Evolutionary conservation across 2,113 vertebrate genomes (phyloP).

Genomic region (Monarcha castaneiventris): DNA sequence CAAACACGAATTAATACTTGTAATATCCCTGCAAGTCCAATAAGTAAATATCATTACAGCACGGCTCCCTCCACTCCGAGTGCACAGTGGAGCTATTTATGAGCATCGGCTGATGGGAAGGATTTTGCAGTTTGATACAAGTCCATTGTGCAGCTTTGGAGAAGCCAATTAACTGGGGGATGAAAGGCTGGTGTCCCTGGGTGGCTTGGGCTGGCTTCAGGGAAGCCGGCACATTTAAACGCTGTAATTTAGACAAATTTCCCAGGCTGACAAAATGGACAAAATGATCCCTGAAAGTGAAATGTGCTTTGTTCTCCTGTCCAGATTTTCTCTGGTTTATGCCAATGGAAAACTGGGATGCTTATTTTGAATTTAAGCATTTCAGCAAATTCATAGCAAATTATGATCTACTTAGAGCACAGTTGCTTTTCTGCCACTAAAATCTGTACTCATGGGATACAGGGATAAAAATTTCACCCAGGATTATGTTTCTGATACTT

Average conservation of each 20-base stretch:
- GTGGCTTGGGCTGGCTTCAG: constrained; percentile 27
- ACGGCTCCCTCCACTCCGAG: background rate
- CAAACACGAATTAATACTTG: constrained; percentile 37
- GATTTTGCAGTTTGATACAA: constrained; percentile 5
- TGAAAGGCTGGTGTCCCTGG: constrained; percentile 10
- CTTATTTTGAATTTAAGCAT: constrained; percentile 25
- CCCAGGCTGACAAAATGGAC: constrained; percentile 16
- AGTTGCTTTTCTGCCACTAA: background rate
- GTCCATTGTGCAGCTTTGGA: constrained; percentile 36
- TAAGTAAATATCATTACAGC: constrained; percentile 43
- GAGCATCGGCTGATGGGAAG: background rate
- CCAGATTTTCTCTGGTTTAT: constrained; percentile 19
- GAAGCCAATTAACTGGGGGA: constrained; percentile 28
- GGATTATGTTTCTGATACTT: constrained; percentile 21
- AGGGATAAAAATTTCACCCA: constrained; percentile 32
- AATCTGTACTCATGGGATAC: background rate
- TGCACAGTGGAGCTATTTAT: background rate
- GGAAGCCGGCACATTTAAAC: background rate
- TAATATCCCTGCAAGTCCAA: background rate
- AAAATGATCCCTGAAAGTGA: constrained; percentile 26
- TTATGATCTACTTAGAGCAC: background rate
- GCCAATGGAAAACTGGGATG: background rate
- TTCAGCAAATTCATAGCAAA: constrained; percentile 23
- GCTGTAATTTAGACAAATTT: constrained; percentile 38
- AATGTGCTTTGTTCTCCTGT: constrained; percentile 22